These are phyloP conservation scores for Bubo scandiacus DNA, from an alignment of 2,113 vertebrate genomes.

Conservation along the genomic window DNA sequence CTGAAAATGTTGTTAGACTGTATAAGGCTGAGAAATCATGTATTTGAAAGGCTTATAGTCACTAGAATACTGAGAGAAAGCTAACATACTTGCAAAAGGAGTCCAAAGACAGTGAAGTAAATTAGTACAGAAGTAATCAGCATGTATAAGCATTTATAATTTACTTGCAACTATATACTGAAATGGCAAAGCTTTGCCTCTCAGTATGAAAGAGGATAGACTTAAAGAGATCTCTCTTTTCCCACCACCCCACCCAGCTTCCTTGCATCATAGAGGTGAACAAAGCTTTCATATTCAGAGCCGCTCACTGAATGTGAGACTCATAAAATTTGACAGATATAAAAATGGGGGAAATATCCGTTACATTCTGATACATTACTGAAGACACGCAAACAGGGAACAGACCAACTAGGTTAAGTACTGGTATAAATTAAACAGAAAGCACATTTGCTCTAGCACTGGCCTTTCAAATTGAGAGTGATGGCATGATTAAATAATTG, in stretches of 20 bases:
- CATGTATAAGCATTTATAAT: not conserved
- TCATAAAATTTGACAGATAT: constrained; percentile 18
- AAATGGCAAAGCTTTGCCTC: not conserved
- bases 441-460: constrained; percentile 31
- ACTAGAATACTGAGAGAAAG: not conserved
- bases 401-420: constrained; percentile 49
- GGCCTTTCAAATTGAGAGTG: constrained; percentile 49
- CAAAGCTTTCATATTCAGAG: constrained; percentile 6
- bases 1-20: not conserved
- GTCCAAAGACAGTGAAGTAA: not conserved
- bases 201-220: not conserved
- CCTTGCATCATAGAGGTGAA: not conserved
- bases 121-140: not conserved
- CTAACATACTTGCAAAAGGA: not conserved
- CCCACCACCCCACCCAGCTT: not conserved
- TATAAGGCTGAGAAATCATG: not conserved
- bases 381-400: not conserved
- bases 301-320: not conserved
- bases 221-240: not conserved
- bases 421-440: constrained; percentile 64
- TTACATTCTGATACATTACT: constrained; percentile 14
- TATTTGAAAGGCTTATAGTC: not conserved
- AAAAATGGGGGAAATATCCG: constrained; percentile 37
- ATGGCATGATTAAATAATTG: constrained; percentile 54
- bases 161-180: not conserved